Evolutionary conservation across 2,797 vertebrate genomes (phyloP).

Genomic region (Melopsittacus undulatus): DNA sequence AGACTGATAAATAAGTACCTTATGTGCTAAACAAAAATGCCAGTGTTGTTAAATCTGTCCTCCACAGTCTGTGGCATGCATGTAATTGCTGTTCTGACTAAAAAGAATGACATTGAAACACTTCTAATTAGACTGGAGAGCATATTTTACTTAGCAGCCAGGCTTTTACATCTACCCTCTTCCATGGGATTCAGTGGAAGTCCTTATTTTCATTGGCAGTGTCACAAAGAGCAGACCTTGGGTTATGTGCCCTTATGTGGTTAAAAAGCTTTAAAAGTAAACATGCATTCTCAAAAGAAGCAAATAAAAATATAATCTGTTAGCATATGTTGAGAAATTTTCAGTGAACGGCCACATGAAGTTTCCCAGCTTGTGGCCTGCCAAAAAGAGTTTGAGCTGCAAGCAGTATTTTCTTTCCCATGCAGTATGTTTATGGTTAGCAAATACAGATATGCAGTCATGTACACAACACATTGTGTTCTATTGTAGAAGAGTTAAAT

Average conservation of each 20-base stretch:
- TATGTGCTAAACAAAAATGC: not conserved
- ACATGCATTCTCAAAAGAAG: not conserved
- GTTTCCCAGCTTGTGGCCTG: not conserved
- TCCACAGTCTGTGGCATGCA: not conserved
- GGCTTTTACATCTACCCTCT: not conserved
- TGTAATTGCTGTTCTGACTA: not conserved
- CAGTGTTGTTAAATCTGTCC: not conserved
- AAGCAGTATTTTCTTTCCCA: not conserved
- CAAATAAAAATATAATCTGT: not conserved
- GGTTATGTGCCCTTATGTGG: not conserved
- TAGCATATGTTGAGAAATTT: not conserved
- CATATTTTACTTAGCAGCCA: not conserved
- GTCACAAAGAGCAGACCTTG: not conserved
- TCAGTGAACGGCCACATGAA: not conserved
- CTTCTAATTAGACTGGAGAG: not conserved
- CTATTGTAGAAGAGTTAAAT: not conserved
- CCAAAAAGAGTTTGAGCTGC: not conserved
- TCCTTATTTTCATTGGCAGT: not conserved
- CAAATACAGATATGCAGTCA: not conserved
- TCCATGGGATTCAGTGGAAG: not conserved
- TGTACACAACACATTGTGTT: not conserved
- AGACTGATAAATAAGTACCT: not conserved
- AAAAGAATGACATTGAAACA: not conserved
- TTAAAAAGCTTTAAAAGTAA: not conserved
- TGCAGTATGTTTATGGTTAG: not conserved